Percentiles rank a stretch among this genome's conserved stretches.
phyloP scores from a whole-genome alignment of 2,113 vertebrate genomes.

The Mobula hypostoma region DNA sequence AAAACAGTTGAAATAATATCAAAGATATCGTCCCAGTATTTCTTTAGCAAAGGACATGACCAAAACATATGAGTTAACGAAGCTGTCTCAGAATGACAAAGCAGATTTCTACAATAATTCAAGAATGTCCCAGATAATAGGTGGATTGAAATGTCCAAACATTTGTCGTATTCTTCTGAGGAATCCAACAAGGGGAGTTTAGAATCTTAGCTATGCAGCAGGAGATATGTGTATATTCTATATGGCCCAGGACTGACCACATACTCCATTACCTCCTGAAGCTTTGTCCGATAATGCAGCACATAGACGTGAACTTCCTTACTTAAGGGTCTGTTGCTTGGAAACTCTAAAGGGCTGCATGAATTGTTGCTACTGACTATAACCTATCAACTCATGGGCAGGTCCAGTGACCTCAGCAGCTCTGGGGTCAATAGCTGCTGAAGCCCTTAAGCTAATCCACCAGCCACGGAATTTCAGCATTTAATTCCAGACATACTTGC shows the following conservation, averaged over 20 bases:
- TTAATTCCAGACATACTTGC: background rate
- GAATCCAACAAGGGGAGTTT: background rate
- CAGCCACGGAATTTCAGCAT: background rate
- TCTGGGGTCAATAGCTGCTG: slow-evolving; percentile 5
- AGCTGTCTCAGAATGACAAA: background rate
- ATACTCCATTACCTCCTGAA: background rate
- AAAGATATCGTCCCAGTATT: too few relatives aligned
- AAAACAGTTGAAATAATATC: too few relatives aligned
- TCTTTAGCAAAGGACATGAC: too few relatives aligned
- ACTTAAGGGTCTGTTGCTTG: background rate
- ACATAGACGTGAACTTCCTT: background rate
- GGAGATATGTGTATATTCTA: background rate
- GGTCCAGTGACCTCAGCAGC: background rate
- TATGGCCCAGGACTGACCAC: background rate
- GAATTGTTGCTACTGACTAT: background rate
- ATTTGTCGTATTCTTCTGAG: background rate
- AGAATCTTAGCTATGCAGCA: background rate
- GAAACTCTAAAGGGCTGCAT: background rate
- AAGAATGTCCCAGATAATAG: background rate
- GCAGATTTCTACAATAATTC: background rate
- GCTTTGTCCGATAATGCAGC: background rate
- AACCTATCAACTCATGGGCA: background rate
- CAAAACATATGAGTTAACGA: too few relatives aligned
- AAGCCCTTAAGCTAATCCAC: background rate
- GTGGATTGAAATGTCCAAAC: background rate